Evolutionary conservation across 1,140 invertebrate genomes (phyloP).

Genomic region (Chironomus striatipennis): DNA sequence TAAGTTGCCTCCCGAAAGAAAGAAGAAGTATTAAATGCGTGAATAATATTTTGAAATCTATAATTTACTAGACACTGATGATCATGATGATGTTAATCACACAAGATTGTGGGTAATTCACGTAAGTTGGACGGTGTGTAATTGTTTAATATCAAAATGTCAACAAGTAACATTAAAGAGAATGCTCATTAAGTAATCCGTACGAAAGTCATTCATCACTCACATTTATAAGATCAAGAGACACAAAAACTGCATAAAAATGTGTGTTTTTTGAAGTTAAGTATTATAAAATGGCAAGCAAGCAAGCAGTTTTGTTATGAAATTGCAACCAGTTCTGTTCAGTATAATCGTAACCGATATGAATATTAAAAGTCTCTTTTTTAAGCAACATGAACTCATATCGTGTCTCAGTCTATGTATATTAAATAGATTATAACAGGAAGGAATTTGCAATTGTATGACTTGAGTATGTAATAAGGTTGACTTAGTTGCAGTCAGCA

Average conservation of each 20-base stretch:
- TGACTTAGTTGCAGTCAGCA: not conserved
- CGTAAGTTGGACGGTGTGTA: too few relatives aligned
- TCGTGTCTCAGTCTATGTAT: not conserved
- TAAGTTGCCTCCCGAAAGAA: too few relatives aligned
- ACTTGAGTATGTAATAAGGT: not conserved
- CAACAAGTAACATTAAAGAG: conserved; percentile 7
- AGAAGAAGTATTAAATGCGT: too few relatives aligned
- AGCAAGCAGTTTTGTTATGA: not conserved
- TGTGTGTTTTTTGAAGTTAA: not conserved
- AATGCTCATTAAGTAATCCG: not conserved
- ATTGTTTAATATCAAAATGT: not conserved
- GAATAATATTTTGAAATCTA: too few relatives aligned
- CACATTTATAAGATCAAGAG: not conserved
- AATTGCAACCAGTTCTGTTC: too few relatives aligned
- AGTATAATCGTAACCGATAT: too few relatives aligned
- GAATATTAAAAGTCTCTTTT: too few relatives aligned
- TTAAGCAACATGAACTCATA: not conserved
- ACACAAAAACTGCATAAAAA: not conserved
- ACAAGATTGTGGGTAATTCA: too few relatives aligned
- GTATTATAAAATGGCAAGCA: conserved; percentile 6
- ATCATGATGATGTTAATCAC: too few relatives aligned
- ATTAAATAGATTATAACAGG: not conserved
- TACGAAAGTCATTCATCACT: not conserved
- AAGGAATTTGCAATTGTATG: conserved; percentile 4
- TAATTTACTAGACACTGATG: too few relatives aligned